Conservation (phyloP, 2,113 vertebrate species). For the Enhydra lutris region DNA sequence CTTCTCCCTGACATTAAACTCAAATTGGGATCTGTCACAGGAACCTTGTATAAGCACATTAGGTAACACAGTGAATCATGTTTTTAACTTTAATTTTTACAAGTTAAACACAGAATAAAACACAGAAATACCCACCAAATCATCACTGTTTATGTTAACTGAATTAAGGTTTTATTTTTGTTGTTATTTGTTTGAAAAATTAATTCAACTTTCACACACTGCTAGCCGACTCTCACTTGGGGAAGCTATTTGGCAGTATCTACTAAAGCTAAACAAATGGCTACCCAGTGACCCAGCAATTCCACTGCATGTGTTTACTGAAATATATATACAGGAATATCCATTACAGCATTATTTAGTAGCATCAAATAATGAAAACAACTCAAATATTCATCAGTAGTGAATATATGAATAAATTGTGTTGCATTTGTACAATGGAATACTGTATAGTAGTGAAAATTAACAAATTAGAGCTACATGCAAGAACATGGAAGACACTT, state of each 20-base stretch:
- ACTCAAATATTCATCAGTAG: not conserved
- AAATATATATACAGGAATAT: not conserved
- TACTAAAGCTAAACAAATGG: not conserved
- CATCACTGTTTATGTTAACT: not conserved
- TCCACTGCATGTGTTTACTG: not conserved
- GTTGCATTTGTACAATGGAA: not conserved
- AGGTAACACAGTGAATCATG: not conserved
- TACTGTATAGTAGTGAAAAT: not conserved
- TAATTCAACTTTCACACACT: not conserved
- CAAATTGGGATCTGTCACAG: not conserved
- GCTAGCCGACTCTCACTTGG: not conserved
- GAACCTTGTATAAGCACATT: not conserved
- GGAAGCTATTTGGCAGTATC: not conserved
- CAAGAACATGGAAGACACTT: not conserved
- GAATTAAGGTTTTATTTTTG: not conserved
- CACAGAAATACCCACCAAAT: not conserved
- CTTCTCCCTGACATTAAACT: not conserved
- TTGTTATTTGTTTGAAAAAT: not conserved
- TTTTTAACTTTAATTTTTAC: not conserved
- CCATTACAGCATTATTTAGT: not conserved
- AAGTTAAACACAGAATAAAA: not conserved
- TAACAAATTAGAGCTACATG: not conserved
- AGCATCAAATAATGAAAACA: not conserved
- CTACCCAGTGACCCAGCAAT: not conserved
- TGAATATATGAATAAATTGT: not conserved